These are phyloP conservation scores for Semnopithecus entellus DNA, from an alignment of 2,113 vertebrate genomes.

Conservation along the genomic window DNA sequence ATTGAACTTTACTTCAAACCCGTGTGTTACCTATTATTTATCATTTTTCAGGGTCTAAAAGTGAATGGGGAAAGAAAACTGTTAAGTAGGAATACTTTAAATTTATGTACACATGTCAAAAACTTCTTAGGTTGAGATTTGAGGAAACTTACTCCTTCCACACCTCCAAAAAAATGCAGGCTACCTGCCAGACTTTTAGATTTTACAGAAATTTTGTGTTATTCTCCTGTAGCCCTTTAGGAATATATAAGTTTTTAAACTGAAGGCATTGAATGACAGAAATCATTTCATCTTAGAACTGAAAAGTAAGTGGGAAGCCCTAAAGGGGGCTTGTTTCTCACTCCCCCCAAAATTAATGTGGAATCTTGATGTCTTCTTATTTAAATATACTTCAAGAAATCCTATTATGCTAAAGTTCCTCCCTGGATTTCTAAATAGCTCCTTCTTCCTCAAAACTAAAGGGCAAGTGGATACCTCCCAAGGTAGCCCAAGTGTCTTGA, in stretches of 20 bases:
- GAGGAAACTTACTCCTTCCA: background rate
- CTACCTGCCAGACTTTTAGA: background rate
- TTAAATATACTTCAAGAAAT: background rate
- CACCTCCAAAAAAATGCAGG: background rate
- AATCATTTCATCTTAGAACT: background rate
- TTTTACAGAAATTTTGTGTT: background rate
- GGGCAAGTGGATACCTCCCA: background rate
- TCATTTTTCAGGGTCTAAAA: background rate
- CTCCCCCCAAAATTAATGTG: background rate
- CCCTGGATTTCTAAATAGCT: background rate
- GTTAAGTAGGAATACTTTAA: conserved; percentile 1
- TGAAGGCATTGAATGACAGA: background rate
- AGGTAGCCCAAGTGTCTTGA: background rate
- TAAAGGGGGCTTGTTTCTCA: background rate
- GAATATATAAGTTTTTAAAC: background rate
- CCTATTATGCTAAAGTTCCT: background rate
- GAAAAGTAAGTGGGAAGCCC: background rate
- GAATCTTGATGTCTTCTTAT: background rate
- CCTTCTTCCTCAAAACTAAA: background rate
- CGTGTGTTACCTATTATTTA: background rate
- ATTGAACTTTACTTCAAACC: conserved; percentile 62
- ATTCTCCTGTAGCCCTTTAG: background rate
- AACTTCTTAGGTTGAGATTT: background rate
- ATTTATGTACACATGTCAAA: background rate
- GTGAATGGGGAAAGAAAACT: background rate